These are phyloP conservation scores for Agonum fuliginosum DNA, from an alignment of 2,888 invertebrate species.

Conservation along the genomic window DNA sequence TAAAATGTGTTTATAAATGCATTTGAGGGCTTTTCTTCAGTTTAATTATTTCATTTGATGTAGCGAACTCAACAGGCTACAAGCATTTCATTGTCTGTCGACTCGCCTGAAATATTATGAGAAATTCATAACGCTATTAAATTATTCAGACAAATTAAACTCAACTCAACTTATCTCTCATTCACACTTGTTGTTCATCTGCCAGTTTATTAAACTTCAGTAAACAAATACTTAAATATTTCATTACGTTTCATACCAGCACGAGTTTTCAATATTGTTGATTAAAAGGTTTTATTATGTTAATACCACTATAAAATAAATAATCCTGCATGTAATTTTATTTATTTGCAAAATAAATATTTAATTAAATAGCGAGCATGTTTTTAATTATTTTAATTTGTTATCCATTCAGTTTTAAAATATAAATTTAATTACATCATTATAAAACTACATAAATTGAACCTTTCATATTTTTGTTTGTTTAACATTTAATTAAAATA, in stretches of 20 bases:
- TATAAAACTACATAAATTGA: too few species aligned
- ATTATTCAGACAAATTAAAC: slow-evolving; percentile 57
- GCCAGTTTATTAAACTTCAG: slow-evolving; percentile 25
- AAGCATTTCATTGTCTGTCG: slow-evolving; percentile 46
- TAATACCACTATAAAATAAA: slow-evolving; percentile 13
- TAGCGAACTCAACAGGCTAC: slow-evolving; percentile 49
- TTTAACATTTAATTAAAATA: too few species aligned
- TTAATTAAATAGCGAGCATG: background rate
- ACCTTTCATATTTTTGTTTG: too few species aligned
- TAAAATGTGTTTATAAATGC: slow-evolving; percentile 27
- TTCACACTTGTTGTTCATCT: slow-evolving; percentile 44
- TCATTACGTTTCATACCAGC: background rate
- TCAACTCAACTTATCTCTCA: slow-evolving; percentile 49
- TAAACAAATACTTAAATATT: slow-evolving; percentile 8
- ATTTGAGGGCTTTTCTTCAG: slow-evolving; percentile 34
- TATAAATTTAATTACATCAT: background rate
- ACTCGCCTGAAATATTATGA: slow-evolving; percentile 51
- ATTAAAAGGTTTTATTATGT: slow-evolving; percentile 31
- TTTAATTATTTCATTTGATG: slow-evolving; percentile 53
- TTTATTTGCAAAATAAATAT: slow-evolving; percentile 10
- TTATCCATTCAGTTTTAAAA: background rate
- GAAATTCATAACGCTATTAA: slow-evolving; percentile 55
- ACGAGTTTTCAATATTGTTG: slow-evolving; percentile 2
- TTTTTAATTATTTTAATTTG: too few species aligned
- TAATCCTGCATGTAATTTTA: background rate